A percentile compares a stretch with the other conserved stretches of the same genome.
Evolutionary conservation across 2,888 invertebrate genomes (phyloP).

Genomic region (Leptopilina myrica): DNA sequence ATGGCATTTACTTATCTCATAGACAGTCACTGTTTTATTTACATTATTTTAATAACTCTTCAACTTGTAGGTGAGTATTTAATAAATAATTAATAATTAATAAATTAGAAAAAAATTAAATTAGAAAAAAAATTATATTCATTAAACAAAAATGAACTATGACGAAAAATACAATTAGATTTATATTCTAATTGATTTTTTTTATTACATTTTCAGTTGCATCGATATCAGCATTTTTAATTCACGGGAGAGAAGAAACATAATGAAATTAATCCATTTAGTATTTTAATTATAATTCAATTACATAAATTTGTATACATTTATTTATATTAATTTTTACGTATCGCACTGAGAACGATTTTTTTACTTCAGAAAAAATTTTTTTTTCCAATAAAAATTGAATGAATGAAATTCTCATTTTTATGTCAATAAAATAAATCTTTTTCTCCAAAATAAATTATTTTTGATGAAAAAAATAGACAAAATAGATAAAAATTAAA

Average conservation of each 20-base stretch:
- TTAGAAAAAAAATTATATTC: too few species aligned
- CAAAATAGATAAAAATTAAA: background rate
- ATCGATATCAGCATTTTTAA: background rate
- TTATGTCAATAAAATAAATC: too few species aligned
- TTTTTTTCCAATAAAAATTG: too few species aligned
- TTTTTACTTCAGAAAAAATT: too few species aligned
- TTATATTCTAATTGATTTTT: background rate
- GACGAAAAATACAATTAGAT: background rate
- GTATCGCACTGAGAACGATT: too few species aligned
- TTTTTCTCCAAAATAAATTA: too few species aligned
- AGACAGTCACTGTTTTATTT: slow-evolving; percentile 85
- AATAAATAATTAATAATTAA: background rate
- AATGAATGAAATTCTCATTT: too few species aligned
- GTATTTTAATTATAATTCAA: too few species aligned
- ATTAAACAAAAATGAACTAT: too few species aligned
- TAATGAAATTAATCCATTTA: background rate
- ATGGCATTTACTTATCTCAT: slow-evolving; percentile 87
- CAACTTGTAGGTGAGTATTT: slow-evolving; percentile 83
- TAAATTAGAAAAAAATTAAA: too few species aligned
- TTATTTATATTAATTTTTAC: too few species aligned
- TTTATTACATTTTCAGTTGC: background rate
- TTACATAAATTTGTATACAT: too few species aligned
- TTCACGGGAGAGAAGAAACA: background rate
- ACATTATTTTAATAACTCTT: slow-evolving; percentile 81
- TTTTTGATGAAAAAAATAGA: background rate